Conservation (phyloP, 1,140 invertebrate genomes). For the Drosophila neocordata region DNA sequence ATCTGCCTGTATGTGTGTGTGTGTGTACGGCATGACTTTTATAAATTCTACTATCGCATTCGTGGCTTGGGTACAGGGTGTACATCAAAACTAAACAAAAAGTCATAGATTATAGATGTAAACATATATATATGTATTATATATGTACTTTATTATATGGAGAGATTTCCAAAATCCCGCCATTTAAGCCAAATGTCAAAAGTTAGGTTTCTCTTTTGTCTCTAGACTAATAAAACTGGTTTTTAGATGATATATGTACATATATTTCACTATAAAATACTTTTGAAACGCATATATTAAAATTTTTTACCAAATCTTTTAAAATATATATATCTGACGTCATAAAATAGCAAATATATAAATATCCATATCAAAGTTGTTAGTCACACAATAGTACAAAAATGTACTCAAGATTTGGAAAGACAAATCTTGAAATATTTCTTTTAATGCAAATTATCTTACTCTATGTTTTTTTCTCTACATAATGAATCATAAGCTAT, state of each 20-base stretch:
- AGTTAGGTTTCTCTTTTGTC: background rate
- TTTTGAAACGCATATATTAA: background rate
- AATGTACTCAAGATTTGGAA: background rate
- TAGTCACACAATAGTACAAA: background rate
- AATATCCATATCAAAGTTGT: background rate
- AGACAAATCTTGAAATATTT: background rate
- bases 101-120: no score
- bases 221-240: background rate
- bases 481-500: background rate
- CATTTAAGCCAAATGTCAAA: conserved; percentile 4
- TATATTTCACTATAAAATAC: background rate
- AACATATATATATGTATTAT: background rate
- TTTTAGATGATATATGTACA: background rate
- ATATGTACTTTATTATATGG: no score
- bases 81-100: conserved; percentile 1
- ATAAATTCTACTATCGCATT: conserved; percentile 11
- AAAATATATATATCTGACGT: conserved; percentile 10
- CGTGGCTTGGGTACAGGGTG: conserved; percentile 10
- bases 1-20: background rate
- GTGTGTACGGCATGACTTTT: conserved; percentile 13
- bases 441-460: background rate
- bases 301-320: no score
- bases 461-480: background rate
- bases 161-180: background rate
- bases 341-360: background rate